Base-by-base conservation (phyloP, 2,797 vertebrate genomes). In the Columba guinea region DNA sequence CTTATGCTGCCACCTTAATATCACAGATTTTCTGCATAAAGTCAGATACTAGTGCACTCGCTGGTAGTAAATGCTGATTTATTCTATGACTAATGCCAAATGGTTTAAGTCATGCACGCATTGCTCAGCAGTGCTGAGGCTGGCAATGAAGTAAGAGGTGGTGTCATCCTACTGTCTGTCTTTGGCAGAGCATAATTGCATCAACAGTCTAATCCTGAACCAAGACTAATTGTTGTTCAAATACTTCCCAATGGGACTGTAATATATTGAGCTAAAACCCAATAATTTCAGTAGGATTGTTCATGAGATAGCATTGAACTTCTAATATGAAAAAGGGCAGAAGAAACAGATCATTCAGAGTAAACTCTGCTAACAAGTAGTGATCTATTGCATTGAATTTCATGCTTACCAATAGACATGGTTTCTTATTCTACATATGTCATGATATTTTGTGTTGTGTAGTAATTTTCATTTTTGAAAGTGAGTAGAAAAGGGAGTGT, bases 161-260 rank as follows among this genome's bases (percentile, higher is more conserved):
- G 0, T 52, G 23, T 0, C 11, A 0, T 23, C 18, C 46, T 24
- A 34, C 20, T 65, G 8, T 12, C 30, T 68, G 0, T 24, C 16
- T 69, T 65, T 69, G 32, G 32, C 28, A 35, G 12, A 65, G 11
- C 6, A 13, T 10, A 53, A 84, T 12, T 90, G 4, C 52, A 52
- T 71, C 49, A 75, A 20, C 30, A 35, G n/a, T 9, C 53, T 59
- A 22, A 39, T 52, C 48, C 22, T n/a, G 30, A 86, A 18, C 67
- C 35, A 4, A 34, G 14, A 22, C 4, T 82, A 27, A 11, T 24
- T 5, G 1, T 12, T 65, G 7, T 60, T 32, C 60, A 6, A 18
- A 21, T 63, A 44, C 37, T 53, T 70, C 55, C 19, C 10, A 7
- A 9, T 26, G 28, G 35, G 44, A 8, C 15, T 71, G 20, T 23